These are phyloP conservation scores for Zoanthus sociatus DNA, from an alignment of 92 coral and sea anemone species.

Conservation along the genomic window DNA sequence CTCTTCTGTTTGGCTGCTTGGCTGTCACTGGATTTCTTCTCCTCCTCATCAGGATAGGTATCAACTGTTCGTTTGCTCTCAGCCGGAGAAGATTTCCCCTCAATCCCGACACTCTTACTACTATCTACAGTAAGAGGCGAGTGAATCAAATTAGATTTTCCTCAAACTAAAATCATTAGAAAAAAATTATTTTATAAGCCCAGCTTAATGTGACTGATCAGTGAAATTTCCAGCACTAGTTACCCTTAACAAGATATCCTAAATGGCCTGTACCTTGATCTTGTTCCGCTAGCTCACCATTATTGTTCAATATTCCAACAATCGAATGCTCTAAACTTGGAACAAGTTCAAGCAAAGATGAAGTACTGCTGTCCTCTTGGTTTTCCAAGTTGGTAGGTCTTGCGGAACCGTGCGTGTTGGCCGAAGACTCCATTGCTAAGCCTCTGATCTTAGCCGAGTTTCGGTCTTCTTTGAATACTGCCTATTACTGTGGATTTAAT, in stretches of 20 bases:
- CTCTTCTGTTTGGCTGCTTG: conserved; percentile 98
- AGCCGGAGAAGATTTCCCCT: conserved; percentile 91
- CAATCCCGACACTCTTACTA: conserved; percentile 83
- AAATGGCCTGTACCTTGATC: conserved; percentile 72
- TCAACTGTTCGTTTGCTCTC: conserved; percentile 89
- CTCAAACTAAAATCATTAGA: conserved; percentile 96
- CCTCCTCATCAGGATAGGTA: conserved; percentile 92
- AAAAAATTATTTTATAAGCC: conserved; percentile 90
- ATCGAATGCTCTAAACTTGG: conserved; percentile 98
- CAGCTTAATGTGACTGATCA: conserved; percentile 98
- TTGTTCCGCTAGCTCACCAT: conserved; percentile 90
- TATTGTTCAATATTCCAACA: conserved; percentile 89
- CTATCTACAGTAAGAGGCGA: conserved; percentile 86
- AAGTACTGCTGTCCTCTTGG: conserved; percentile 79
- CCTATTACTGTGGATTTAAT: conserved; percentile 99
- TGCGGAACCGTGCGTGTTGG: conserved; percentile 86
- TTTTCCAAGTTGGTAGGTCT: conserved; percentile 78
- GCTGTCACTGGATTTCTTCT: conserved; percentile 80
- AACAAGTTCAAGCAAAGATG: conserved; percentile 90
- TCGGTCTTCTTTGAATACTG: conserved; percentile 98
- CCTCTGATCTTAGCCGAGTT: conserved; percentile 96
- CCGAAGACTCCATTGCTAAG: conserved; percentile 98
- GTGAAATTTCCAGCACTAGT: conserved; percentile 91
- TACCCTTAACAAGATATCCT: conserved; percentile 86
- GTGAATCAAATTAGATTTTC: conserved; percentile 92